Base-by-base conservation (phyloP, 2,888 invertebrate genomes). In the Chaetogeoica ovagalla region DNA sequence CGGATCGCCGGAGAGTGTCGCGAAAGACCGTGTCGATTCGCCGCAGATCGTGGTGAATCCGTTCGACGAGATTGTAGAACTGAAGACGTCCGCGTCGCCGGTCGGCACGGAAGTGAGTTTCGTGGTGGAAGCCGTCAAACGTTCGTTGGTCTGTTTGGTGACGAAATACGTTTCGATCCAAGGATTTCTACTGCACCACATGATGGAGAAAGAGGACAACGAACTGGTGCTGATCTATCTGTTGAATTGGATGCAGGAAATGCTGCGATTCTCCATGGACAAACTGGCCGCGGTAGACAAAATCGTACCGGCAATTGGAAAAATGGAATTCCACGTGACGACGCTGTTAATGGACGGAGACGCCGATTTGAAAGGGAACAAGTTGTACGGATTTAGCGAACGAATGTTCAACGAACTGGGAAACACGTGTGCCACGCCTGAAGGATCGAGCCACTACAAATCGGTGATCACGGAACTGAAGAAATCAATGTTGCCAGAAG, bases 121-220 rank as follows among this genome's bases (percentile, higher is more conserved):
- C 30, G 52, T 37, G 6, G 30, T 11, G 37, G 30, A 9, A 30
- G 13, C 48, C 2, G 30, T 69, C 9, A 59, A 52, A 30, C 15
- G 8, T 48, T 23, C 72, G 1, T 13, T 48, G 62, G 1, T 11
- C 7, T 73, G 72, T n/a, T 48, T 13, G 9, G 19, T 11, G 11
- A 19, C 52, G 5, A 73, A 48, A 9, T 59, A 69, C 60, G 6
- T 77, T 1, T 69, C 69, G 9, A 0, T 77, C 1, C 52, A 69
- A 4, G 48, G 9, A 21, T 3, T 69, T 17, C 1, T 69, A 37
- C 11, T 62, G 6, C 19, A 60, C 21, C 2, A 0, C 0, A 13
- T 69, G 0, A 4, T 2, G 4, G 1, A 0, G 5, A 15, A 0
- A 11, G 15, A 0, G 2, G 0, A 0, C 30, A 4, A 0, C 0